A percentile compares a stretch with the other conserved stretches of the same genome.
Evolutionary conservation across 2,888 invertebrate genomes (phyloP).

Genomic region (Ferdinandea cuprea): DNA sequence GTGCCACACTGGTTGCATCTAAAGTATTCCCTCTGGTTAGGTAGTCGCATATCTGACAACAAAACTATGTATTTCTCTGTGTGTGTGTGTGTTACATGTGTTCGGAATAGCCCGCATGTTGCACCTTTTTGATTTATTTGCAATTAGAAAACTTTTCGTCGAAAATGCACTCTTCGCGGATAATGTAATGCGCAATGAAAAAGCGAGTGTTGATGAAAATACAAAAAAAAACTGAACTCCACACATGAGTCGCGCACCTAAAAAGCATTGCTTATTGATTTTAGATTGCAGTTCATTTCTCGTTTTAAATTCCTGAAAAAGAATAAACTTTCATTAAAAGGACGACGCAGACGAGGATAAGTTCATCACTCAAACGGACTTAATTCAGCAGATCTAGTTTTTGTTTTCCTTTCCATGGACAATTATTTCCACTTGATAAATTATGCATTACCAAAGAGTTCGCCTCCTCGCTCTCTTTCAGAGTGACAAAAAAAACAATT

Average conservation of each 20-base stretch:
- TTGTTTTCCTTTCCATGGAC: constrained; percentile 5
- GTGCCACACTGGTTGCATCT: constrained; percentile 38
- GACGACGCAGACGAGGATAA: too few relatives aligned
- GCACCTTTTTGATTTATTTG: constrained; percentile 72
- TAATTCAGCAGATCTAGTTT: constrained; percentile 50
- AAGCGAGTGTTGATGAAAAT: constrained; percentile 28
- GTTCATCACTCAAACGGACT: constrained; percentile 66
- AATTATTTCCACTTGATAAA: constrained; percentile 72
- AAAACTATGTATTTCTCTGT: background rate
- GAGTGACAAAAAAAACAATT: constrained; percentile 18
- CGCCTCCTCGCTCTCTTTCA: background rate
- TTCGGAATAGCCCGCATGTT: constrained; percentile 40
- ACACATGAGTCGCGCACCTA: background rate
- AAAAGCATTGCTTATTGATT: constrained; percentile 47
- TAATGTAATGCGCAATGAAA: constrained; percentile 56
- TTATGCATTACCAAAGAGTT: constrained; percentile 62
- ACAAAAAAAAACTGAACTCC: constrained; percentile 29
- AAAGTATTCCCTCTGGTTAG: background rate
- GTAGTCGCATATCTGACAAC: too few relatives aligned
- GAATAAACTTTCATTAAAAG: constrained; percentile 41
- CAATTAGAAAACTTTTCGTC: constrained; percentile 67
- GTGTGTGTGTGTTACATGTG: background rate
- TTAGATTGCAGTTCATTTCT: constrained; percentile 16
- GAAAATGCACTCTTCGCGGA: constrained; percentile 56
- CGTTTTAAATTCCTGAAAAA: constrained; percentile 59